Conservation (phyloP, 2,888 invertebrate genomes). For the Noctua comes region DNA sequence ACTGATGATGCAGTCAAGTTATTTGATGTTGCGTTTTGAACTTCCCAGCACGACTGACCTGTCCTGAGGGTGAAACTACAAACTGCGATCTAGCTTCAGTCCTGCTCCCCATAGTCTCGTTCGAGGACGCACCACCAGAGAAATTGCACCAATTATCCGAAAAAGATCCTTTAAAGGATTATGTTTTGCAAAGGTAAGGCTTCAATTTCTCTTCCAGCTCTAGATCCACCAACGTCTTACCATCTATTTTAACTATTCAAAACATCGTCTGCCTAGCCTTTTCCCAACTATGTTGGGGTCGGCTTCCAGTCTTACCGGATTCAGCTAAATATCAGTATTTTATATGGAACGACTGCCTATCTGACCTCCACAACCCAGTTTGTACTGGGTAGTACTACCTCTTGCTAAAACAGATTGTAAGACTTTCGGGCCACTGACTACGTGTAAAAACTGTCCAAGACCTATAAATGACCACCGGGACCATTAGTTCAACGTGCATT, state of each 20-base stretch:
- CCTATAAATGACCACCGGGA: too few relatives aligned
- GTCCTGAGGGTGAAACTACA: conserved; percentile 45
- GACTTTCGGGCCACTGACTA: too few relatives aligned
- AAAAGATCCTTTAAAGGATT: conserved; percentile 40
- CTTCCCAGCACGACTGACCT: not conserved
- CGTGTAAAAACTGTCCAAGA: too few relatives aligned
- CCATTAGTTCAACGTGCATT: too few relatives aligned
- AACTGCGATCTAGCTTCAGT: conserved; percentile 78
- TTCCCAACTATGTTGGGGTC: too few relatives aligned
- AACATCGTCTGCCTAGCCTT: not conserved
- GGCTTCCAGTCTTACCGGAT: too few relatives aligned
- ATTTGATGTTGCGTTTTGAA: not conserved
- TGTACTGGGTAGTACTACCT: too few relatives aligned
- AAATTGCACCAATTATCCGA: conserved; percentile 61
- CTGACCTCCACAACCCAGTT: too few relatives aligned
- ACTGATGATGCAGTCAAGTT: not conserved
- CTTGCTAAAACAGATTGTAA: too few relatives aligned
- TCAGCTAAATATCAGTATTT: too few relatives aligned
- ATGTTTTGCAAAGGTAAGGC: conserved; percentile 47
- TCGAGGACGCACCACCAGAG: conserved; percentile 79
- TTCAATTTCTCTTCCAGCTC: not conserved
- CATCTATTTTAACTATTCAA: not conserved
- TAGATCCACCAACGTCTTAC: not conserved
- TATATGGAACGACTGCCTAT: too few relatives aligned
- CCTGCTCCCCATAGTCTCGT: conserved; percentile 80